A percentile compares a stretch with the other conserved stretches of the same genome.
These are phyloP conservation scores for Drosophila sp. DNA, from an alignment of 1,140 invertebrate genomes.

Conservation along the genomic window DNA sequence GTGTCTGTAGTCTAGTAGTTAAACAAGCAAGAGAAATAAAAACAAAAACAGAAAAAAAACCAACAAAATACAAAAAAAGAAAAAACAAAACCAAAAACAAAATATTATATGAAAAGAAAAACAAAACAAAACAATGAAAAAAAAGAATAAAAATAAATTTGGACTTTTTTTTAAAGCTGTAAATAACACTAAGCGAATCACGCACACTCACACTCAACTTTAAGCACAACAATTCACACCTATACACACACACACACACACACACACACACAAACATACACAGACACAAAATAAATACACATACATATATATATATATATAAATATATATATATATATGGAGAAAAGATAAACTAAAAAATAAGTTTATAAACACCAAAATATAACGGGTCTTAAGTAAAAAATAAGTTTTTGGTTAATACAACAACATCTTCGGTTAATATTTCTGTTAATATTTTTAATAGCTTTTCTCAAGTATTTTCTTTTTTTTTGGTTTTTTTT, in stretches of 20 bases:
- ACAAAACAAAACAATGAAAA: slow-evolving; percentile 39
- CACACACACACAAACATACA: slow-evolving; percentile 14
- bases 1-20: slow-evolving; percentile 78
- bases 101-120: slow-evolving; percentile 36
- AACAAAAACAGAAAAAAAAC: slow-evolving; percentile 23
- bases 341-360: slow-evolving; percentile 43
- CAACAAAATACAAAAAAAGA: slow-evolving; percentile 26
- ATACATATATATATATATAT: no score
- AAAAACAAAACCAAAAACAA: slow-evolving; percentile 24
- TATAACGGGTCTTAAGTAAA: slow-evolving; percentile 72
- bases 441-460: neutral
- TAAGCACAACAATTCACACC: slow-evolving; percentile 15
- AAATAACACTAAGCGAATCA: slow-evolving; percentile 67
- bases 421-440: neutral
- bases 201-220: slow-evolving; percentile 37
- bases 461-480: neutral
- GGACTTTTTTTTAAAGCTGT: slow-evolving; percentile 37
- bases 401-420: slow-evolving; percentile 25
- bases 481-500: neutral
- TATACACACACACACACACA: slow-evolving; percentile 16
- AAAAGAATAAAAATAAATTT: slow-evolving; percentile 34
- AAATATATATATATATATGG: no score
- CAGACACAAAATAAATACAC: slow-evolving; percentile 4
- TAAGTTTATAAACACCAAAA: slow-evolving; percentile 73
- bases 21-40: slow-evolving; percentile 36